Percentiles rank a stretch among this genome's conserved stretches.
phyloP scores from a whole-genome alignment of 2,888 invertebrate species.

The Conchocele bisecta region DNA sequence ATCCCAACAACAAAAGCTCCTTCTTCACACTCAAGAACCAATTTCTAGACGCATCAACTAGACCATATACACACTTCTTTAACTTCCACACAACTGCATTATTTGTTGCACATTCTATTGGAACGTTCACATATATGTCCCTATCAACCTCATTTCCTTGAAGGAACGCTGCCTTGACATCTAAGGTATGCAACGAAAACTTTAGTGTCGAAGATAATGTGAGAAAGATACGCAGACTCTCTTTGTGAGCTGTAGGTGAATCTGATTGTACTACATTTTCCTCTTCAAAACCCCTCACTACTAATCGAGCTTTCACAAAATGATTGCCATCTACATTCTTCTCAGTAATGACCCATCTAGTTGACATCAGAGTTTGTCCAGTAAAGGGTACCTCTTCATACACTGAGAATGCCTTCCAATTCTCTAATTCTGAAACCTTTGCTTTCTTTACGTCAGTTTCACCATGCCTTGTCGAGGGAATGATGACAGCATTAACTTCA shows the following conservation, averaged over 20 bases:
- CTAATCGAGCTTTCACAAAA: conserved; percentile 32
- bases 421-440: conserved; percentile 31
- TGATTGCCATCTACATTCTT: conserved; percentile 13
- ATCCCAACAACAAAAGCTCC: conserved; percentile 15
- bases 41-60: conserved; percentile 39
- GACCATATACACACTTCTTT: conserved; percentile 42
- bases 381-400: conserved; percentile 17
- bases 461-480: conserved; percentile 19
- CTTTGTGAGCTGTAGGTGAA: conserved; percentile 37
- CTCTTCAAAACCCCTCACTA: conserved; percentile 44
- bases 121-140: too few species aligned
- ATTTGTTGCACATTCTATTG: neutral
- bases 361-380: conserved; percentile 36
- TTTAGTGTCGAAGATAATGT: conserved; percentile 10
- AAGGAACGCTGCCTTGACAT: conserved; percentile 44
- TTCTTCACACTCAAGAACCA: conserved; percentile 47
- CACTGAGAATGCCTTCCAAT: conserved; percentile 31
- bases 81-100: conserved; percentile 26
- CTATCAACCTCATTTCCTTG: conserved; percentile 30
- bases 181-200: conserved; percentile 26
- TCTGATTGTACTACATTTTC: conserved; percentile 31
- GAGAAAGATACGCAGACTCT: conserved; percentile 27
- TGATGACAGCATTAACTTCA: conserved; percentile 17
- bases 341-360: conserved; percentile 38
- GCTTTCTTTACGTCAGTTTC: conserved; percentile 24